phyloP scores from a whole-genome alignment of 2,888 invertebrate genomes.

The Teleogryllus oceanicus region DNA sequence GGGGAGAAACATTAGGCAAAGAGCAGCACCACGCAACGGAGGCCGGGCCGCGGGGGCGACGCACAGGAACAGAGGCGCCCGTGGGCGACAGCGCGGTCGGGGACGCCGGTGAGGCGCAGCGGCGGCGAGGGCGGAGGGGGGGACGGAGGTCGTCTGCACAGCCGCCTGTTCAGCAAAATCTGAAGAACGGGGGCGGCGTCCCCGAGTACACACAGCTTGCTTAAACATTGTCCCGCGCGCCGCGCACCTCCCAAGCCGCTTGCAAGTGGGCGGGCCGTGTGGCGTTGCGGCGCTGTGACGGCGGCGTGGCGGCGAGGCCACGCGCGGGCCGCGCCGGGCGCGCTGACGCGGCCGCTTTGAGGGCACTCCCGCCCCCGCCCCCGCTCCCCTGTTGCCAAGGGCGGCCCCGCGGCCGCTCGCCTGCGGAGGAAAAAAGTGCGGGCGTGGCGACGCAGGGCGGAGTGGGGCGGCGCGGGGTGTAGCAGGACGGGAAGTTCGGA shows the following conservation, averaged over 20 bases:
- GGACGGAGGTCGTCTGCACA: not conserved
- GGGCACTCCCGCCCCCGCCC: not conserved
- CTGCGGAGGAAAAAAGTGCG: too few relatives aligned
- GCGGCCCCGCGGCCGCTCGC: too few relatives aligned
- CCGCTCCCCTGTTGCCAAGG: not conserved
- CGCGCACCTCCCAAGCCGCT: too few relatives aligned
- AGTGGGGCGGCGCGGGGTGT: too few relatives aligned
- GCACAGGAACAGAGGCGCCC: not conserved
- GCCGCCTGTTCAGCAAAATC: constrained; percentile 7
- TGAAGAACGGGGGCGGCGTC: constrained; percentile 7
- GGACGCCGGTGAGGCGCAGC: too few relatives aligned
- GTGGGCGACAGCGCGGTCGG: too few relatives aligned
- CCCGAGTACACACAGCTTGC: not conserved
- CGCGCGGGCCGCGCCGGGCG: not conserved
- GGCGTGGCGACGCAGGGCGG: too few relatives aligned
- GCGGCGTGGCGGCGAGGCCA: not conserved
- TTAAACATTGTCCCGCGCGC: not conserved
- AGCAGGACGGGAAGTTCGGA: too few relatives aligned
- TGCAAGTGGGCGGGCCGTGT: not conserved
- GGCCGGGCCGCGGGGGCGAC: too few relatives aligned
- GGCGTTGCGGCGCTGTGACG: not conserved
- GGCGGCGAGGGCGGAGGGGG: not conserved
- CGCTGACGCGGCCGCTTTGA: not conserved
- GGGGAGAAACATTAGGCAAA: too few relatives aligned
- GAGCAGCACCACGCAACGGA: too few relatives aligned